Percentiles rank a stretch among this genome's conserved stretches.
phyloP scores from a whole-genome alignment of 2,888 invertebrate genomes.

The Tethea ocularis region DNA sequence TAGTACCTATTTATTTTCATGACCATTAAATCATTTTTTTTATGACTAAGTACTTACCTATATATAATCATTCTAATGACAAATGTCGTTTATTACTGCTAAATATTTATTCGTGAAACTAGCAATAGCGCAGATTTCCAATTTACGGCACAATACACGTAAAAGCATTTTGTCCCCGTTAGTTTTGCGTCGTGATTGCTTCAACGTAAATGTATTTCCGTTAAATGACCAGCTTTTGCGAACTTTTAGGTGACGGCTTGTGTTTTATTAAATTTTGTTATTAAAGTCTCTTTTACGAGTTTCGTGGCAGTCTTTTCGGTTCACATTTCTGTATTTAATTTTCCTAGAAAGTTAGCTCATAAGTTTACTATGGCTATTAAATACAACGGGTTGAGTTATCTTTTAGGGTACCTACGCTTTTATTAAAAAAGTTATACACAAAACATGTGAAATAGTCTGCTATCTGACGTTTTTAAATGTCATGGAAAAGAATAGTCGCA shows the following conservation, averaged over 20 bases:
- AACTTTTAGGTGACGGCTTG: neutral
- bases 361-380: neutral
- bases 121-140: neutral
- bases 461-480: no score
- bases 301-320: neutral
- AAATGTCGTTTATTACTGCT: neutral
- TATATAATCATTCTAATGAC: neutral
- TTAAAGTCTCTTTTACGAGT: neutral
- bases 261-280: slow-evolving; percentile 2
- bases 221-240: slow-evolving; percentile 4
- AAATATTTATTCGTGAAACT: neutral
- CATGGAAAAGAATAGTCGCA: no score
- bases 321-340: neutral
- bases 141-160: neutral
- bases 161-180: neutral
- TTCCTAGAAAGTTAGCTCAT: neutral
- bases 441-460: no score
- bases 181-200: slow-evolving; percentile 3
- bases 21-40: neutral
- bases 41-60: neutral
- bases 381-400: neutral
- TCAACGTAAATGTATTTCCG: neutral
- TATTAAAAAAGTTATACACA: no score
- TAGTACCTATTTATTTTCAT: no score
- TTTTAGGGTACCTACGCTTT: neutral